Conservation (phyloP, 2,888 invertebrate genomes). For the Bellardia pandia region DNA sequence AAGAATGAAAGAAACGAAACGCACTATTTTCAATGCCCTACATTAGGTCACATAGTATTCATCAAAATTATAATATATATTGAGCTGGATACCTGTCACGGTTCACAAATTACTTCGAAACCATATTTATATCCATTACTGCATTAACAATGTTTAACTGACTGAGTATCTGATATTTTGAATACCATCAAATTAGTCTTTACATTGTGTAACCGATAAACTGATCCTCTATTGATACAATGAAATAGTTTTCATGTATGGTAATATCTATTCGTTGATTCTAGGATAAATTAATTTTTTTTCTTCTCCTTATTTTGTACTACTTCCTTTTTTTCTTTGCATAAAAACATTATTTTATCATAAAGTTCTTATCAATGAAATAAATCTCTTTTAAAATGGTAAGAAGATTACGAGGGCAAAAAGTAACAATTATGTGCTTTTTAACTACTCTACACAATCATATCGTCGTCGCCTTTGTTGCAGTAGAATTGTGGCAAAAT, state of each 20-base stretch:
- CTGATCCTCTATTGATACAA: no score
- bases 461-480: neutral
- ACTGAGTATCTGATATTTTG: no score
- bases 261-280: conserved; percentile 15
- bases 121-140: no score
- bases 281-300: neutral
- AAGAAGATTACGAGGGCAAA: conserved; percentile 56
- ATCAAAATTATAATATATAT: no score
- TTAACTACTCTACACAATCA: conserved; percentile 47
- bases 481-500: conserved; percentile 3
- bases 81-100: no score
- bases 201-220: no score
- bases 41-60: neutral
- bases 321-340: conserved; percentile 8
- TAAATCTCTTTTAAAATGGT: conserved; percentile 71
- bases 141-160: no score
- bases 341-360: conserved; percentile 66
- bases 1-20: conserved; percentile 31
- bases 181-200: no score
- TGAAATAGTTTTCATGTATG: neutral
- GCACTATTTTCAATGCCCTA: conserved; percentile 49
- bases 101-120: no score
- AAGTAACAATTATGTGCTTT: conserved; percentile 66
- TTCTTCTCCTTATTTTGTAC: neutral
- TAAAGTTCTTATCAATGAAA: conserved; percentile 72